Evolutionary conservation across 2,888 invertebrate genomes (phyloP), one percentile per base, ranked within the genome.

Genomic region (Tupiocoris notatus): DNA sequence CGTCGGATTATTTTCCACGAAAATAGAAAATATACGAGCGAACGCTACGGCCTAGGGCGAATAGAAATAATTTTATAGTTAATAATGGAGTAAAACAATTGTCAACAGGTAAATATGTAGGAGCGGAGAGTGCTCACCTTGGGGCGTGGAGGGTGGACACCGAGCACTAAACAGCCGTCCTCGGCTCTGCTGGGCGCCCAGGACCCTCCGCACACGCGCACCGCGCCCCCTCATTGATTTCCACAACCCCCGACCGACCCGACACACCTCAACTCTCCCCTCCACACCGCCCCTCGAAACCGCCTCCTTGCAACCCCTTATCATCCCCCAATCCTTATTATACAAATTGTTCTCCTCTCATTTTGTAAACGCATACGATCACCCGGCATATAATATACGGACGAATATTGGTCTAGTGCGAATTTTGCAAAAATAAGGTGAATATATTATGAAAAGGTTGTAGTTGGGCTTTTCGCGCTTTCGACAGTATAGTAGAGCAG

Each of bases 191-290:
- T 65, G 20, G 20, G 54, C 12, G 25, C 75, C 77, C 68, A 75
- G 77, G 66, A 71, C 70, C 57, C 71, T 74, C 67, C 77, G 75
- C 75, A 68, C 68, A 78, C 77, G 75, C 75, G 77, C 75, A 67
- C 24, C 70, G 25, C 24, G 71, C 75, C 71, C 74, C 74, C 68
- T 71, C 78, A 77, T 77, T 77, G 77, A 77, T 77, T 75, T 75
- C 75, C 68, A 57, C 64, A 18, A 59, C n/a, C 59, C 59, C 59
- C 20, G 39, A 39, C 39, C 62, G 62, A 20, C 20, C 62, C 20
- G 20, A 62, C 62, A 22, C 62, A 22, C 54, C n/a, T 67, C 67
- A 21, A 16, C 20, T 18, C 17, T 56, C 56, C 39, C 67, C 67
- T 54, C 54, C 63, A 64, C 63, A 39, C 64, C 74, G 12, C 24